phyloP scores from a whole-genome alignment of 2,113 vertebrate genomes.

The Megalops atlanticus region DNA sequence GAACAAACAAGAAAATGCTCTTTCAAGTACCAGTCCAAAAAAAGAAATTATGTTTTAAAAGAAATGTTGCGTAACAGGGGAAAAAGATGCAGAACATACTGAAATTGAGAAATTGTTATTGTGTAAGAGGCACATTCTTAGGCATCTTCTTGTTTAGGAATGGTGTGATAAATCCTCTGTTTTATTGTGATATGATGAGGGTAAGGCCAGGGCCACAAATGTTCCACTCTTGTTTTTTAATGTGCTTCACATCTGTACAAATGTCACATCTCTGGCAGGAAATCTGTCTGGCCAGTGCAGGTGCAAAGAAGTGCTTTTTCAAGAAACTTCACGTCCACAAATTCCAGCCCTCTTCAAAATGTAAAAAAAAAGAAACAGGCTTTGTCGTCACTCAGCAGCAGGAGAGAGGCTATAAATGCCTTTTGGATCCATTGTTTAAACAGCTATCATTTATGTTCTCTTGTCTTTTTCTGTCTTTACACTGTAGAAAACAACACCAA shows the following conservation, averaged over 20 bases:
- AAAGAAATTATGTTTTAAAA: neutral
- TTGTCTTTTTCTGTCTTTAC: neutral
- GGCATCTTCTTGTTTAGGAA: neutral
- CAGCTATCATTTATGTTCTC: neutral
- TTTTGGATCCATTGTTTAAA: constrained; percentile 13
- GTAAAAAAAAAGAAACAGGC: constrained; percentile 35
- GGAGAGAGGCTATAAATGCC: constrained; percentile 2
- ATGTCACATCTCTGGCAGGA: constrained; percentile 50
- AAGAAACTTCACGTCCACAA: constrained; percentile 19
- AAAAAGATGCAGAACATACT: neutral
- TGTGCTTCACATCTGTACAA: constrained; percentile 54
- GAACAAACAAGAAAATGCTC: neutral
- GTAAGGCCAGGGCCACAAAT: constrained; percentile 27
- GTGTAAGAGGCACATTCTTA: neutral
- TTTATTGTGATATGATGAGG: constrained; percentile 32
- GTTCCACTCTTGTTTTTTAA: constrained; percentile 38
- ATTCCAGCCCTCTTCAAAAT: constrained; percentile 46
- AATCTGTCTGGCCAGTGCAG: constrained; percentile 49
- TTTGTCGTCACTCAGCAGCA: constrained; percentile 34
- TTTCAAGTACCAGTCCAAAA: neutral
- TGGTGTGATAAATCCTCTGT: constrained; percentile 24
- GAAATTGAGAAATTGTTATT: neutral
- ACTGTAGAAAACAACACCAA: neutral
- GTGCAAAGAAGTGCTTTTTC: constrained; percentile 39
- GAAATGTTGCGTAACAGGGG: neutral